A percentile compares a stretch with the other conserved stretches of the same genome.
Evolutionary conservation across 2,888 invertebrate species (phyloP).

Genomic region (Gandaritis pyraliata): DNA sequence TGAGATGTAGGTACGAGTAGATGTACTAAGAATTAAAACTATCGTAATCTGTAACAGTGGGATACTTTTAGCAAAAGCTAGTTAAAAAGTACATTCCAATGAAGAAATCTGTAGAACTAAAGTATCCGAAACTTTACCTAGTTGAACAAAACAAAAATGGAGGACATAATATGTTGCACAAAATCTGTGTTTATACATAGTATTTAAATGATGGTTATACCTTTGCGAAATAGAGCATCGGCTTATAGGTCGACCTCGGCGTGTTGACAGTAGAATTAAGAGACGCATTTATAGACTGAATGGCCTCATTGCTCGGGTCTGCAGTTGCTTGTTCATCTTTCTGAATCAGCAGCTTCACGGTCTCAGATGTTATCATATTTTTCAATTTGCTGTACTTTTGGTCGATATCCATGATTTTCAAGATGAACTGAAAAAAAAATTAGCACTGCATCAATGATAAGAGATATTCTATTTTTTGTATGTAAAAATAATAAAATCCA

Average conservation of each 20-base stretch:
- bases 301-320: not conserved
- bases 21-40: no score
- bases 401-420: constrained; percentile 44
- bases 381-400: constrained; percentile 32
- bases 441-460: no score
- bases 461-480: not conserved
- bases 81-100: no score
- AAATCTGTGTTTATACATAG: no score
- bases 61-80: no score
- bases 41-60: no score
- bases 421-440: constrained; percentile 45
- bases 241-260: constrained; percentile 11
- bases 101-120: no score
- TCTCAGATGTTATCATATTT: constrained; percentile 15
- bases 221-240: constrained; percentile 53
- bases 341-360: constrained; percentile 16
- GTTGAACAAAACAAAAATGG: no score
- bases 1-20: no score
- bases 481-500: no score
- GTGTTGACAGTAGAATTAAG: not conserved
- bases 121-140: no score
- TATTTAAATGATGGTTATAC: constrained; percentile 39
- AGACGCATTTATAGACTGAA: not conserved
- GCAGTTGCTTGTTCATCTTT: not conserved
- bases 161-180: no score